Conservation (phyloP, 1,140 invertebrate genomes). For the Trypoxylus dichotomus region DNA sequence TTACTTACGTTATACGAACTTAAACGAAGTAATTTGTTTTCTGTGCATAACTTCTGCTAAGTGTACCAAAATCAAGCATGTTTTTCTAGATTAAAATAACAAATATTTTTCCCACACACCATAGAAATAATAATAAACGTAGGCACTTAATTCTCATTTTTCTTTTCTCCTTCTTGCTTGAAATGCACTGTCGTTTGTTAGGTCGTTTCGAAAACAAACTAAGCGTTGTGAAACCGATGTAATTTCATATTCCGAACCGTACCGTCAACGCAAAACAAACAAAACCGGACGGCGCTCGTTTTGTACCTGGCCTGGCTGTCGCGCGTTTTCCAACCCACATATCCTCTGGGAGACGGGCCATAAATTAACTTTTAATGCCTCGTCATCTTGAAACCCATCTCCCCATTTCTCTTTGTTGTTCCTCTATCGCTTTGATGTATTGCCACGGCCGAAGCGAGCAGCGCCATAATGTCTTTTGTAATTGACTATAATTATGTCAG, state of each 20-base stretch:
- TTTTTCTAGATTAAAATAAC: no score
- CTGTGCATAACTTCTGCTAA: no score
- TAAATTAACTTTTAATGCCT: conserved; percentile 23
- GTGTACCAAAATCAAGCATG: no score
- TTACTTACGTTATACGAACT: no score
- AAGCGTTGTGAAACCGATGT: neutral
- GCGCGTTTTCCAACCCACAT: conserved; percentile 2
- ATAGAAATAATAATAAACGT: no score
- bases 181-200: neutral
- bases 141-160: no score
- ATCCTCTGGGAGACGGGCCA: neutral
- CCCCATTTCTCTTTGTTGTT: conserved; percentile 17
- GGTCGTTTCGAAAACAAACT: conserved; percentile 10
- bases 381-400: conserved; percentile 21
- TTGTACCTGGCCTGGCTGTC: conserved; percentile 1
- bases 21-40: no score
- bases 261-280: conserved; percentile 6
- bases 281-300: neutral
- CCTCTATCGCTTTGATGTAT: conserved; percentile 8
- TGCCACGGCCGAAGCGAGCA: neutral
- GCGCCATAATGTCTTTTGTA: conserved; percentile 12
- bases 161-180: neutral
- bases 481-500: conserved; percentile 21
- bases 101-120: no score
- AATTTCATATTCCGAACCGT: conserved; percentile 20